These are phyloP conservation scores for Enteromius fasciolatus DNA, from an alignment of 2,797 vertebrate genomes.

Conservation along the genomic window DNA sequence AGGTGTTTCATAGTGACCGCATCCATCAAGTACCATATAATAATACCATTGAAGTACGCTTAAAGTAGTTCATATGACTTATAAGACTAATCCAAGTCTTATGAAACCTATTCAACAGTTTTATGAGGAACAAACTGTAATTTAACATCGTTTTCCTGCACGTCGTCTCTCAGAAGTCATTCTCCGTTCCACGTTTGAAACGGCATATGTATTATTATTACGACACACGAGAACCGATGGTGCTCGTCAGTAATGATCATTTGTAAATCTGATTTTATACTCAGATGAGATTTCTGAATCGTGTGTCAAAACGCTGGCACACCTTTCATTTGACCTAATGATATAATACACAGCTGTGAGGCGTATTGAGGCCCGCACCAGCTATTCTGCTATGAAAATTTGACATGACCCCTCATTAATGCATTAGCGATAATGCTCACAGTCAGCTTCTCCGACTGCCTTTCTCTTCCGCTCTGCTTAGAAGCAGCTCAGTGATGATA, in stretches of 20 bases:
- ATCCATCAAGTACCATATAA: neutral
- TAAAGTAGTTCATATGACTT: neutral
- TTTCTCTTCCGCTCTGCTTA: constrained; percentile 30
- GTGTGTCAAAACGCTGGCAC: constrained; percentile 9
- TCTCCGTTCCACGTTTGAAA: neutral
- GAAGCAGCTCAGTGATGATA: constrained; percentile 50
- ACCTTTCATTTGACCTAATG: constrained; percentile 47
- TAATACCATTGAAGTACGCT: neutral
- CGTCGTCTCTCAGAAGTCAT: neutral
- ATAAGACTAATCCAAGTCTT: neutral
- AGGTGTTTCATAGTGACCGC: neutral
- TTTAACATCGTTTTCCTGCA: neutral
- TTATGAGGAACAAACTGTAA: neutral
- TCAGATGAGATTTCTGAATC: neutral
- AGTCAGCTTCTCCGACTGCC: constrained; percentile 29
- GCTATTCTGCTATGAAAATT: constrained; percentile 48
- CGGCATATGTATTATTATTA: neutral
- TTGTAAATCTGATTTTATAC: constrained; percentile 6
- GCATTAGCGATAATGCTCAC: constrained; percentile 46
- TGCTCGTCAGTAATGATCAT: neutral
- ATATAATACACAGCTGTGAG: constrained; percentile 45
- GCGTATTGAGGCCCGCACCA: constrained; percentile 30
- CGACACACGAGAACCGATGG: neutral
- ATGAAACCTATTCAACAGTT: neutral
- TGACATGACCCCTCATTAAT: constrained; percentile 54